Evolutionary conservation across 1,140 invertebrate genomes (phyloP).

Genomic region (Ceratosolen fusciceps): DNA sequence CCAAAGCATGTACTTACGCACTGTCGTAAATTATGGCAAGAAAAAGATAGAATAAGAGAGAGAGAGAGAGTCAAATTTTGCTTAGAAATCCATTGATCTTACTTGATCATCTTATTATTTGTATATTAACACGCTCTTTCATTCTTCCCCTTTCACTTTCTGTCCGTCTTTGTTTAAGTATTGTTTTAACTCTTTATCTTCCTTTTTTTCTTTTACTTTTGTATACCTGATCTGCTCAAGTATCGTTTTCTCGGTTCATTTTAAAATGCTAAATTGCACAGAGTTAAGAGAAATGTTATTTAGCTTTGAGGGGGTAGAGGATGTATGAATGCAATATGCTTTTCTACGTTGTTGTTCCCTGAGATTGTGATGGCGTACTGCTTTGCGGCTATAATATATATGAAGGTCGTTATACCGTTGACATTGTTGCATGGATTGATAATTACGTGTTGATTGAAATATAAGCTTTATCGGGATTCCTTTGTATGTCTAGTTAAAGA

Average conservation of each 20-base stretch:
- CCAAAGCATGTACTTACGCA: background rate
- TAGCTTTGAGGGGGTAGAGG: conserved; percentile 5
- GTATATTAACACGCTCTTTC: conserved; percentile 8
- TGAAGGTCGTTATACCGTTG: conserved; percentile 18
- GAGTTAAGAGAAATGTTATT: conserved; percentile 30
- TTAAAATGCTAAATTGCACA: conserved; percentile 22
- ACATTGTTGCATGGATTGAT: background rate
- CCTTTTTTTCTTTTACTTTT: no score
- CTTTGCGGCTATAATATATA: background rate
- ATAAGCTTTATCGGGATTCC: conserved; percentile 15
- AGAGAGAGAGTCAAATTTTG: background rate
- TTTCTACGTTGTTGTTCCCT: conserved; percentile 20
- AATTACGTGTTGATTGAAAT: background rate
- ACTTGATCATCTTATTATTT: conserved; percentile 25
- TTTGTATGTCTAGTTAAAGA: background rate
- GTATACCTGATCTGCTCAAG: no score
- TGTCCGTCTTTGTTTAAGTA: no score
- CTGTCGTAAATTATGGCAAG: conserved; percentile 33
- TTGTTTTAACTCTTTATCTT: no score
- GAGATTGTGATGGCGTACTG: background rate
- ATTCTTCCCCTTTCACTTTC: no score
- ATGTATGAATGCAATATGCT: background rate
- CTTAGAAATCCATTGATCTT: background rate
- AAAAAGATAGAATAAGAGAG: background rate
- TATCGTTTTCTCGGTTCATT: background rate